Evolutionary conservation across 1,140 invertebrate genomes (phyloP).

Genomic region (Manduca sexta): DNA sequence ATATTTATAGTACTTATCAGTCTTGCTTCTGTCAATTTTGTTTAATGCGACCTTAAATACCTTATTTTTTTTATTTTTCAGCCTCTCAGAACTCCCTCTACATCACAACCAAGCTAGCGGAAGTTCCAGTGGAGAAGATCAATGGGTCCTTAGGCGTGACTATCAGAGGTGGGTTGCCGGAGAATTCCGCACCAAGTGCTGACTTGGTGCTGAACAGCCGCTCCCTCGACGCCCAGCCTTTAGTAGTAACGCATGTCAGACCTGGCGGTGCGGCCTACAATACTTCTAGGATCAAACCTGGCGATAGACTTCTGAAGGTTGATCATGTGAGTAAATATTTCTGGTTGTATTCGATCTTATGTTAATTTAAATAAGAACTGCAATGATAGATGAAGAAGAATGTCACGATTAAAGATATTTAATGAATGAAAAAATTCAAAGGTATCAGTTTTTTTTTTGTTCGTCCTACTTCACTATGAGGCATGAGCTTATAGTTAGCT

Average conservation of each 20-base stretch:
- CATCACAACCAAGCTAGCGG: constrained; percentile 82
- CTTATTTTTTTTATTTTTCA: constrained; percentile 32
- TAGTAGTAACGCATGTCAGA: constrained; percentile 92
- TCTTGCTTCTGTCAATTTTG: too few species aligned
- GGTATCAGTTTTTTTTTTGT: too few species aligned
- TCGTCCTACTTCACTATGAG: too few species aligned
- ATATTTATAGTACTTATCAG: too few species aligned
- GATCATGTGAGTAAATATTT: constrained; percentile 78
- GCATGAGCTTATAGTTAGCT: too few species aligned
- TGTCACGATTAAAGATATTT: too few species aligned
- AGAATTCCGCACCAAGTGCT: constrained; percentile 57
- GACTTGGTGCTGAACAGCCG: constrained; percentile 63
- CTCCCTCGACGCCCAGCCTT: constrained; percentile 75
- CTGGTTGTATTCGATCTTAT: too few species aligned
- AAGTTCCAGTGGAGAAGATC: constrained; percentile 85
- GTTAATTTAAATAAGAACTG: too few species aligned
- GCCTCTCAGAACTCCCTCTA: constrained; percentile 78
- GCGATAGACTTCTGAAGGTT: constrained; percentile 92
- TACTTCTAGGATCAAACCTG: constrained; percentile 84
- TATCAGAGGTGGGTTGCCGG: constrained; percentile 82
- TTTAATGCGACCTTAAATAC: background rate
- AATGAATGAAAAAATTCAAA: too few species aligned
- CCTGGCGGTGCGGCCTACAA: constrained; percentile 91
- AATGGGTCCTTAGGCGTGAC: constrained; percentile 92
- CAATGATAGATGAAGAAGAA: too few species aligned